Base-by-base conservation (phyloP, 2,888 invertebrate genomes). In the Melieria crassipennis region DNA sequence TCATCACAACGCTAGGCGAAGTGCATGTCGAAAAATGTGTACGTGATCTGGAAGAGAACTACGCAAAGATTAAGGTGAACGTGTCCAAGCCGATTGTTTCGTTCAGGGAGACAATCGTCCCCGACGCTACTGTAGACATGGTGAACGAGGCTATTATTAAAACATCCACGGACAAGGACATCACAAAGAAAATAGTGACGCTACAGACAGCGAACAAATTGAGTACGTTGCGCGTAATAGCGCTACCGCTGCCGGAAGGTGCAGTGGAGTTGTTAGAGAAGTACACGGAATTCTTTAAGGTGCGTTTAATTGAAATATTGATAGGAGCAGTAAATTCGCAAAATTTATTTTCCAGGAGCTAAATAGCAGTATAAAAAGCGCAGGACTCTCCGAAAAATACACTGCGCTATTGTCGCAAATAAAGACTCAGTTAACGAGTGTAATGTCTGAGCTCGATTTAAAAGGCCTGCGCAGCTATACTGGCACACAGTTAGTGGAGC, bases 81-180 rank as follows among this genome's bases (percentile, higher is more conserved):
- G 96, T 95, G 0, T 99, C 99, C 0, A 92, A 94, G 81, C 99
- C 99, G 0, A 98, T 99, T 79, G 98, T 99, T 1, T 95, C 98
- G 6, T 96, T 99, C 82, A 90, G 95, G 77, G 99, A 99, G 87
- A 99, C 99, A 0, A 91, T 99, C 67, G 90, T 97, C 0, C 90
- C 90, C 13, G 92, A 92, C 16, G 94, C 94, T 0, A 93, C 91
- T 81, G 87, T 92, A 4, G 96, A 94, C 83, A 94, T 93, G 93
- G 93, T 94, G 0, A 94, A 94, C 83, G 96, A 95, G 89, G 90
- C 90, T 62, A 95, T 96, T 69, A 91, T 92, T 52, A 89, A 90
- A 9, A 91, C 91, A 16, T 83, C 83, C 6, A 82, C 79, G 75
- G 83, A 82, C 60, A 88, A 88, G 60, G 86, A 87, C 62, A 87